Base-by-base conservation (phyloP, 2,113 vertebrate genomes). In the Misgurnus anguillicaudatus region DNA sequence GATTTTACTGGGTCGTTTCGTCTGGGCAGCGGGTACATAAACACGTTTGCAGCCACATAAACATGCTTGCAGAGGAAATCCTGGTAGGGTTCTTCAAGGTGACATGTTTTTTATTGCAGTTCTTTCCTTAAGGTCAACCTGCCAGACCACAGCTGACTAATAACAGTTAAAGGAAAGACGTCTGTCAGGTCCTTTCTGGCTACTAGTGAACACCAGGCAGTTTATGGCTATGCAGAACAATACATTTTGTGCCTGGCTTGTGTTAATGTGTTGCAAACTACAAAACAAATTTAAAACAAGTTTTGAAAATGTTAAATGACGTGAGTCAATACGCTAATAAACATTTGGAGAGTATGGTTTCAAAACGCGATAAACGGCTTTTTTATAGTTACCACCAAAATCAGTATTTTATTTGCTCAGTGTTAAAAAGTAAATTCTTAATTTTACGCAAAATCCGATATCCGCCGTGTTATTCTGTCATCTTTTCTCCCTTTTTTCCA, bases 131-230 rank as follows among this genome's bases (percentile, higher is more conserved):
- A 64, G 39, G 78, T 67, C 65, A 55, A 70, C 11, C 42, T 66
- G 41, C 73, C 61, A 21, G 84, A 63, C 80, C 84, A 61, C 78
- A 80, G 71, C 36, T 16, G 68, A 77, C 72, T 11, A n/a, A 19
- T 80, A 83, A 87, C 78, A 86, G 84, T 79, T 87, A 80, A 85
- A 76, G 87, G 87, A 85, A 90, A 90, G 87, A 89, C 83, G 67
- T 61, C 51, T 82, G 51, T 80, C 66, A 19, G 55, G 82, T 86
- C 75, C 73, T 88, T 91, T 86, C 87, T 87, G 82, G 80, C 48
- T 66, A 51, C 39, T 67, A 38, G 7, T 47, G 31, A 63, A 13
- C 47, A 21, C 24, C 51, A 36, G 14, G 24, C 39, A 10, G 65
- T 58, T 69, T 79, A 21, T 17, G 16, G 16, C 72, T 9, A 42